Base-by-base conservation (phyloP, 2,113 vertebrate genomes). In the Ophiodon elongatus region DNA sequence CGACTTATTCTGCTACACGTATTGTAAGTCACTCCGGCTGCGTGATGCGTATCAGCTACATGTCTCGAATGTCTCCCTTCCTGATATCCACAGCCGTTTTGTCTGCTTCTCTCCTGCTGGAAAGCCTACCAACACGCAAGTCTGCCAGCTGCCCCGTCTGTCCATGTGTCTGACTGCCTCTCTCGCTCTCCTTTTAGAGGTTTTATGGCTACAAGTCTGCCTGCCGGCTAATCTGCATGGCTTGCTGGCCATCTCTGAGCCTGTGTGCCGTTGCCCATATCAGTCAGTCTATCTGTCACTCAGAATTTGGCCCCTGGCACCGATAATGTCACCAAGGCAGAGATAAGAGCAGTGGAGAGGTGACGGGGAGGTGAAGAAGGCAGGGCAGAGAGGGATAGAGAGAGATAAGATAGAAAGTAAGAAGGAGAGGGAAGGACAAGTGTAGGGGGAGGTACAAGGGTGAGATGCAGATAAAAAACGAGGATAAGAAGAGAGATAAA, bases 301-400 rank as follows among this genome's bases (percentile, higher is more conserved):
- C 57, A 73, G 78, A 13, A 17, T 83, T 76, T 82, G 56, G 45
- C 47, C 71, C 64, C 62, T 2, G 17, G 76, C 50, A 63, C 14
- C 17, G 72, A 85, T 75, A 76, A 71, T 52, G 84, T 84, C 82
- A 77, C 60, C 31, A 23, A 57, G 50, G 73, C 65, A 41, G 78
- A 84, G 88, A 91, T 87, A 91, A 88, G 88, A 82, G 78, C 25
- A 8, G 76, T 0, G 25, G 29, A 45, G 59, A 72, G 73, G 79
- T 69, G 82, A 68, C 6, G 19, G 52, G 43, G 75, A 63, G 80
- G 83, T 72, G 64, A 74, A 68, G 66, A 35, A 35, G 68, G 73
- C 23, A 29, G 63, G 31, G 63, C 8, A 56, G 52, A 59, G 33
- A 59, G 68, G 21, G 8, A 15, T 14, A 23, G 54, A 37, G 80